These are phyloP conservation scores for Polyergus mexicanus DNA, from an alignment of 1,140 invertebrate genomes.

Conservation along the genomic window DNA sequence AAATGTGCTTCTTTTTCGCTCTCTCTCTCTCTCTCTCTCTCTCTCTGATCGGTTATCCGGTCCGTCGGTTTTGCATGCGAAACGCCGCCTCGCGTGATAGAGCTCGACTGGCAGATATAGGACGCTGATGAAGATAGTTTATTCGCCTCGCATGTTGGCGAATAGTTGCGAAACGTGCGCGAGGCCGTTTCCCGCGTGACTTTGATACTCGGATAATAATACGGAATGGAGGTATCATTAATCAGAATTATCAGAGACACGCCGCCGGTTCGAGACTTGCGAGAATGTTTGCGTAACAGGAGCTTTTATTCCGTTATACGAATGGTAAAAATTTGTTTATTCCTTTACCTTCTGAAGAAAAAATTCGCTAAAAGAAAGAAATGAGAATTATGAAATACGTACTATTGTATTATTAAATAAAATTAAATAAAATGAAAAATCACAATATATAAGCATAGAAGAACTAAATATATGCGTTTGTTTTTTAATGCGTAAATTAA, in stretches of 20 bases:
- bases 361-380: background rate
- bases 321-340: background rate
- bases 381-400: background rate
- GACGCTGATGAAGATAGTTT: conserved; percentile 66
- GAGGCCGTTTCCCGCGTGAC: conserved; percentile 23
- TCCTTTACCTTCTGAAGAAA: background rate
- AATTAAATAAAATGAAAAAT: background rate
- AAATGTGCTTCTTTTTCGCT: conserved; percentile 18
- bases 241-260: conserved; percentile 39
- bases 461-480: too few species aligned
- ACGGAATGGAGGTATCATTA: conserved; percentile 30
- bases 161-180: conserved; percentile 25
- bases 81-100: conserved; percentile 62
- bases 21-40: background rate
- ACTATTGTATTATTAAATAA: background rate
- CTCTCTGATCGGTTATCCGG: conserved; percentile 62
- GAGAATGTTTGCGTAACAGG: conserved; percentile 7
- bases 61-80: conserved; percentile 64
- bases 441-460: background rate
- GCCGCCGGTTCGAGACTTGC: background rate
- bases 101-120: conserved; percentile 60
- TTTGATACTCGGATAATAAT: conserved; percentile 43
- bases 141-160: conserved; percentile 43
- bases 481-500: background rate
- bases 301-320: background rate